Percentiles rank a stretch among this genome's conserved stretches.
phyloP scores from a whole-genome alignment of 2,888 invertebrate genomes.

The Polydrusus cervinus region DNA sequence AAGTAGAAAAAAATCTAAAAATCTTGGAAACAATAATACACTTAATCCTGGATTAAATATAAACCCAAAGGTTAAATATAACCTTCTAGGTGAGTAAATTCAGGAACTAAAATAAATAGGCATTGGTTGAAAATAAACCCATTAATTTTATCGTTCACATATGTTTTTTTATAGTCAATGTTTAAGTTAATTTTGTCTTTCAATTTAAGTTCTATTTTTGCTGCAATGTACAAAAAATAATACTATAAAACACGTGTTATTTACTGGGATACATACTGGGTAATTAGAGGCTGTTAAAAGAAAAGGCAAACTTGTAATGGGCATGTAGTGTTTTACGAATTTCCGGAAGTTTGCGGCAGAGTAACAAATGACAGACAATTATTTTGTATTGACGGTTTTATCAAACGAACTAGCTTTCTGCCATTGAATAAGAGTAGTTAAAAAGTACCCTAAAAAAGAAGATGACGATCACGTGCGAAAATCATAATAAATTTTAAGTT shows the following conservation, averaged over 20 bases:
- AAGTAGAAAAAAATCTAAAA: too few species aligned
- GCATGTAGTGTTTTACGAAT: too few species aligned
- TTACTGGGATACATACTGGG: neutral
- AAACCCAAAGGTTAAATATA: constrained; percentile 8
- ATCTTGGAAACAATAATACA: too few species aligned
- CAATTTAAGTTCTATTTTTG: constrained; percentile 7
- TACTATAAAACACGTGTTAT: neutral
- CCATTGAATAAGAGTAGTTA: too few species aligned
- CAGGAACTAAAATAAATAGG: constrained; percentile 10
- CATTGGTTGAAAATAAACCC: constrained; percentile 18
- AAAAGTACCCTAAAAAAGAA: too few species aligned
- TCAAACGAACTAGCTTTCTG: too few species aligned
- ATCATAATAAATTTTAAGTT: too few species aligned
- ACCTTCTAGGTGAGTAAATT: constrained; percentile 7
- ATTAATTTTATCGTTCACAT: constrained; percentile 22
- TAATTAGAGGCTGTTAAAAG: neutral
- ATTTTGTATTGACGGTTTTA: too few species aligned
- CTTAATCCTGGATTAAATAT: constrained; percentile 11
- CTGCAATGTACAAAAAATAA: neutral
- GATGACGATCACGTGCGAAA: too few species aligned
- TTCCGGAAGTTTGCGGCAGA: too few species aligned
- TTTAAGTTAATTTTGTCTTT: constrained; percentile 22
- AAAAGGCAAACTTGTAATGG: too few species aligned
- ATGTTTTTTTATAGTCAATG: constrained; percentile 13
- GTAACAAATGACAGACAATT: too few species aligned